Percentiles rank a stretch among this genome's conserved stretches.
phyloP scores from a whole-genome alignment of 2,888 invertebrate species.

The Brachyopa scutellaris region DNA sequence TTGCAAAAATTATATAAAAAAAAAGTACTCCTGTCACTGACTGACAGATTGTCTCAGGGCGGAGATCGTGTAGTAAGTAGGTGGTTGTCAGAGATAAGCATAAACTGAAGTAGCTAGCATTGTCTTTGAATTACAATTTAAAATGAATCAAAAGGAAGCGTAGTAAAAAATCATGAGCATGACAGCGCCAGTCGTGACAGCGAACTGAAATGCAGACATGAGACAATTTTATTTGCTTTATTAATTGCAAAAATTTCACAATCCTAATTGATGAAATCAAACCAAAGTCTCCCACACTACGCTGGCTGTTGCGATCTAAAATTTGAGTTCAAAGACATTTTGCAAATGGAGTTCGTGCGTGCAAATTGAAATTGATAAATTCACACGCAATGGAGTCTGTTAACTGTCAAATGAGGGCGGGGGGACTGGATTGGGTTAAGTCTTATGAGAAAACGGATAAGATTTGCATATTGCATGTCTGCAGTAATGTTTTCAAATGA shows the following conservation, averaged over 20 bases:
- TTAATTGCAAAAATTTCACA: constrained; percentile 49
- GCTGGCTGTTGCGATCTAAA: background rate
- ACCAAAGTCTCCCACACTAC: constrained; percentile 31
- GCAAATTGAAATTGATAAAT: constrained; percentile 30
- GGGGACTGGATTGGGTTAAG: background rate
- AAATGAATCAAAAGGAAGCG: constrained; percentile 22
- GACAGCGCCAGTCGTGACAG: constrained; percentile 32
- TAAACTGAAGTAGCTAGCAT: constrained; percentile 23
- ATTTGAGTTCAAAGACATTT: background rate
- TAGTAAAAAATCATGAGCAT: constrained; percentile 6
- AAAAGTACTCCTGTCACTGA: constrained; percentile 39
- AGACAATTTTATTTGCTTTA: constrained; percentile 41
- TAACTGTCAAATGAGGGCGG: constrained; percentile 11
- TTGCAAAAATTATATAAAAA: constrained; percentile 3
- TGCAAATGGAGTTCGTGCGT: constrained; percentile 23
- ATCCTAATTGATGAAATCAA: constrained; percentile 26
- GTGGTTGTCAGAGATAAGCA: constrained; percentile 43
- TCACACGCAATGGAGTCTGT: constrained; percentile 16
- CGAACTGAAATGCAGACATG: constrained; percentile 2
- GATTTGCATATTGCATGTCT: background rate
- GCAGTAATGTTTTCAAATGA: background rate
- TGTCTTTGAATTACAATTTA: constrained; percentile 49
- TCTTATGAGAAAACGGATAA: background rate
- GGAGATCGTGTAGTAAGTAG: constrained; percentile 43
- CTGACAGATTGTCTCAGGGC: constrained; percentile 64